Evolutionary conservation across 2,888 invertebrate genomes (phyloP), one percentile per base, ranked within the genome.

Genomic region (Tachina lurida): DNA sequence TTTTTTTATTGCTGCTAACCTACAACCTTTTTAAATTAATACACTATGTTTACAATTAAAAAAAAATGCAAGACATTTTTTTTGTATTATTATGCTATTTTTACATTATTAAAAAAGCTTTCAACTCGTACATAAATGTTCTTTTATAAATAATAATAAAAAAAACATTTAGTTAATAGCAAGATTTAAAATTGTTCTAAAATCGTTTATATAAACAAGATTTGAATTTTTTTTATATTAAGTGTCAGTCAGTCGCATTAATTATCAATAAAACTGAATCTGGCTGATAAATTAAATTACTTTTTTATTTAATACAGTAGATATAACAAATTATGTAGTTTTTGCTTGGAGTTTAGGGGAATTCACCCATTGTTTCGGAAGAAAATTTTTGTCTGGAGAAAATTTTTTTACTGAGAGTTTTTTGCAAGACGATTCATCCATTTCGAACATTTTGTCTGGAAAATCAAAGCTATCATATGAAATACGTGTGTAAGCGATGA

Each of bases 21-120:
- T 79, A 39, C 47, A 47, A 73, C 63, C 71, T 73, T 79, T 31
- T 63, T 58, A 63, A 62, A 65, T 62, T 43, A 56, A 71, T 65
- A 62, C n/a, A 31, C 15, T 3, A 17, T 15, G 15, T 15, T 7
- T 43, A 31, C 65, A 67, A 54, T 15, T 12, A 17, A 68, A 65
- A 54, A n/a, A 76, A 17, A 70, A 62, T 31, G 43, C 62, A 70
- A 67, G 70, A 4, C 54, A 75, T 62, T 17, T 54, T 41, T 62
- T 75, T 63, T 43, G 52, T 62, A 1, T 31, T 31, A 31, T 62
- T 62, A 13, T 31, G 58, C 58, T 58, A 22, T 31, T 15, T 58
- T 58, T 15, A 62, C 60, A 62, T 62, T 41, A 43, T 43, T 31
- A 54, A 45, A 45, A 43, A 52, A 41, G 10, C 10, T 47, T 2